phyloP scores from a whole-genome alignment of 2,888 invertebrate genomes.

The Drosophila testacea region DNA sequence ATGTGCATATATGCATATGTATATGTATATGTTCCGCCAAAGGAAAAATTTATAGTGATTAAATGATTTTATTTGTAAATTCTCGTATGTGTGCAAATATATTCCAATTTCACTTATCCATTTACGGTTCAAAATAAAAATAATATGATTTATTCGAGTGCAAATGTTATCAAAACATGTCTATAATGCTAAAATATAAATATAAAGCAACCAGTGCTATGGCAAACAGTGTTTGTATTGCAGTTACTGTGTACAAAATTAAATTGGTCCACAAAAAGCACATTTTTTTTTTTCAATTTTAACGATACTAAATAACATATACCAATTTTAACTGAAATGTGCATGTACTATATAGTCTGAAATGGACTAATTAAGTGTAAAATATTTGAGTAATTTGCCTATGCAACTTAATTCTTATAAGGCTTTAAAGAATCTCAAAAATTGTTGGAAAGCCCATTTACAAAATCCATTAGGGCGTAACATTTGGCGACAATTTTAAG shows the following conservation, averaged over 20 bases:
- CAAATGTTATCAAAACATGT: slow-evolving; percentile 22
- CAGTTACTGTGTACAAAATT: background rate
- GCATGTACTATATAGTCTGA: too few relatives aligned
- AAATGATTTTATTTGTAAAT: slow-evolving; percentile 21
- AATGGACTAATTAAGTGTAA: background rate
- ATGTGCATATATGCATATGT: background rate
- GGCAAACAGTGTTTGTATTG: background rate
- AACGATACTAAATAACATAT: background rate
- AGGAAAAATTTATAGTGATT: slow-evolving; percentile 12
- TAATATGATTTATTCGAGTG: slow-evolving; percentile 24
- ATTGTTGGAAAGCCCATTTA: slow-evolving; percentile 11
- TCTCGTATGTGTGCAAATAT: slow-evolving; percentile 5
- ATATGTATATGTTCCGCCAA: background rate
- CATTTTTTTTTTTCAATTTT: background rate
- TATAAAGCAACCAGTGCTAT: slow-evolving; percentile 2
- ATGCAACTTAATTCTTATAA: background rate
- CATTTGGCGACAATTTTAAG: slow-evolving; percentile 55
- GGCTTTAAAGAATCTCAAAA: slow-evolving; percentile 3
- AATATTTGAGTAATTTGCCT: background rate
- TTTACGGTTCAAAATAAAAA: slow-evolving; percentile 16
- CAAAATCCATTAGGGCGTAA: slow-evolving; percentile 50
- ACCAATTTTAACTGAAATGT: background rate
- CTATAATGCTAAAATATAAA: slow-evolving; percentile 16
- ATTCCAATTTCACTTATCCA: slow-evolving; percentile 17
- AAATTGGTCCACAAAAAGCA: background rate